Percentiles rank a stretch among this genome's conserved stretches.
Conservation (phyloP, 2,113 vertebrate species). For the Eclectus roratus region DNA sequence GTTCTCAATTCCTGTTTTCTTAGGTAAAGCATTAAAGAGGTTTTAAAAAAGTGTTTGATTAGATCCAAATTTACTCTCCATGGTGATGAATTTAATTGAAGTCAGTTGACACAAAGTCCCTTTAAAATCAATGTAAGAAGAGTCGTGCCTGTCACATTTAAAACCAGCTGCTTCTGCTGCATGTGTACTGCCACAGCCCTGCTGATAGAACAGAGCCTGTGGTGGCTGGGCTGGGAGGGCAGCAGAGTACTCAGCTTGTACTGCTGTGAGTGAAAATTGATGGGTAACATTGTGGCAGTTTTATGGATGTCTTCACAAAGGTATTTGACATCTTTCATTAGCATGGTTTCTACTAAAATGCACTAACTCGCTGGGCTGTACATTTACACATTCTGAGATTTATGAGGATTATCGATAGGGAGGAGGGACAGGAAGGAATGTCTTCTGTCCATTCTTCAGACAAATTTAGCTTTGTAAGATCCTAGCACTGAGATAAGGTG, state of each 20-base stretch:
- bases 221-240: not conserved
- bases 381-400: not conserved
- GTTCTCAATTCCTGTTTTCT: not conserved
- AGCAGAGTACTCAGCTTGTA: not conserved
- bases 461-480: not conserved
- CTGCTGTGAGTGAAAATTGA: not conserved
- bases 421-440: not conserved
- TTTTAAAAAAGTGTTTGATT: not conserved
- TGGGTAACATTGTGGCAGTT: not conserved
- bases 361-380: not conserved
- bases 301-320: slow-evolving; percentile 22
- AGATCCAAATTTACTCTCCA: not conserved
- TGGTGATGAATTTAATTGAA: not conserved
- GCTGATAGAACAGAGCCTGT: accelerated
- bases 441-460: not conserved
- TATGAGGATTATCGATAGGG: not conserved
- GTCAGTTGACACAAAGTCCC: not conserved
- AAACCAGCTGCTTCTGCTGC: not conserved
- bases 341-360: slow-evolving; percentile 5
- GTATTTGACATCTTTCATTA: slow-evolving; percentile 25
- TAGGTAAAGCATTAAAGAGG: not conserved
- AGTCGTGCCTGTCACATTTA: accelerated
- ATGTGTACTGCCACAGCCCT: not conserved
- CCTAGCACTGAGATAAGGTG: not conserved
- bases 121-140: not conserved